Conservation (phyloP, 2,797 vertebrate species). For the Halcyon chelicuti region DNA sequence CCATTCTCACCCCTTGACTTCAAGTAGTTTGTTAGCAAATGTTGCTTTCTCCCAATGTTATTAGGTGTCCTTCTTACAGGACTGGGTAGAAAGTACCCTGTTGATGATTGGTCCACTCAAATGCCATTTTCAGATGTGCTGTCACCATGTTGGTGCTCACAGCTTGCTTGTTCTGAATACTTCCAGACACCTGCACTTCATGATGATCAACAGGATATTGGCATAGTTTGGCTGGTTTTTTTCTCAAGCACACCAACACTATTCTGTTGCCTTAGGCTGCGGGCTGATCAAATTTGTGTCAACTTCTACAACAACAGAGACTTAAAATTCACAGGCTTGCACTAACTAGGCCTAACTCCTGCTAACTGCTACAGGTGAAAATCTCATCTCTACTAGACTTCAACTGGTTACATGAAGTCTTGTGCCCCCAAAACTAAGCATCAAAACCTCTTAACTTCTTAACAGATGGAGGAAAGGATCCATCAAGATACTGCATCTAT, state of each 20-base stretch:
- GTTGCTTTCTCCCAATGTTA: background rate
- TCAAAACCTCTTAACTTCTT: background rate
- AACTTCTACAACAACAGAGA: background rate
- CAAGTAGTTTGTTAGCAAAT: background rate
- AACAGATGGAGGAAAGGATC: background rate
- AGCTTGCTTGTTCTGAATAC: background rate
- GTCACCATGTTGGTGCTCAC: background rate
- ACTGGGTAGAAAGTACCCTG: background rate
- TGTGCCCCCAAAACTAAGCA: background rate
- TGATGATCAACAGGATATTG: background rate
- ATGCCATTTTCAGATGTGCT: background rate
- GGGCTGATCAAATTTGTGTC: background rate
- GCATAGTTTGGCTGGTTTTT: background rate
- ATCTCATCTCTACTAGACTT: background rate
- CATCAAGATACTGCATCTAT: background rate
- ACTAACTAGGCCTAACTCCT: background rate
- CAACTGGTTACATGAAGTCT: background rate
- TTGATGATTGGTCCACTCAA: background rate
- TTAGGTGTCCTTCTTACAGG: background rate
- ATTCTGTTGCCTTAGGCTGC: background rate
- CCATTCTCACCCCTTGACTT: background rate
- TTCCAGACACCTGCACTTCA: background rate
- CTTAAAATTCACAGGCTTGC: background rate
- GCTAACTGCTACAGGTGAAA: background rate
- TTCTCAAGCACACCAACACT: background rate